Evolutionary conservation across 2,888 invertebrate species (phyloP).

Genomic region (Protonemura montana): DNA sequence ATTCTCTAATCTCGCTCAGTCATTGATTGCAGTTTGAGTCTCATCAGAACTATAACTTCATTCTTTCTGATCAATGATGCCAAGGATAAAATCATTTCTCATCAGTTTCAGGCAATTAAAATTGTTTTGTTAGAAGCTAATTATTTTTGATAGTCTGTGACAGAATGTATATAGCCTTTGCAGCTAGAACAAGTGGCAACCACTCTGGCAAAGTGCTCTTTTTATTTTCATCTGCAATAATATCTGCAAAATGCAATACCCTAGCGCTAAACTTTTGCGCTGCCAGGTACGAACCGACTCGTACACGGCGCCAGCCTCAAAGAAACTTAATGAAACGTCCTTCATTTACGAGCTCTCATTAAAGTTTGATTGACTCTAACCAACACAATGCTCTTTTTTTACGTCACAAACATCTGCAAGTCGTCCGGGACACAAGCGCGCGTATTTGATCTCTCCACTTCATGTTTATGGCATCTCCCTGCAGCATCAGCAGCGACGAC

Average conservation of each 20-base stretch:
- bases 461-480: not conserved
- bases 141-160: not conserved
- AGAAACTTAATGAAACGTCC: conserved; percentile 5
- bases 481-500: not conserved
- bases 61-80: conserved; percentile 48
- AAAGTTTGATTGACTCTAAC: not conserved
- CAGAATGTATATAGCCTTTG: not conserved
- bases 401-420: conserved; percentile 7
- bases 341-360: conserved; percentile 12
- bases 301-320: not conserved
- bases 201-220: not conserved
- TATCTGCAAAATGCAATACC: conserved; percentile 15
- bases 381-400: not conserved
- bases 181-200: not conserved
- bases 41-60: conserved; percentile 37
- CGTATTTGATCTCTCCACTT: not conserved
- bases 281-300: conserved; percentile 8
- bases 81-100: conserved; percentile 43
- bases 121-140: not conserved
- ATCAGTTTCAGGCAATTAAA: not conserved
- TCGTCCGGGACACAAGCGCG: not conserved
- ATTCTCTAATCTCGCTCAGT: not conserved
- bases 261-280: not conserved
- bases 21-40: conserved; percentile 45
- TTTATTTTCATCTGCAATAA: not conserved